Conservation (phyloP, 23 tunicate genomes). For the Halocynthia roretzi region DNA sequence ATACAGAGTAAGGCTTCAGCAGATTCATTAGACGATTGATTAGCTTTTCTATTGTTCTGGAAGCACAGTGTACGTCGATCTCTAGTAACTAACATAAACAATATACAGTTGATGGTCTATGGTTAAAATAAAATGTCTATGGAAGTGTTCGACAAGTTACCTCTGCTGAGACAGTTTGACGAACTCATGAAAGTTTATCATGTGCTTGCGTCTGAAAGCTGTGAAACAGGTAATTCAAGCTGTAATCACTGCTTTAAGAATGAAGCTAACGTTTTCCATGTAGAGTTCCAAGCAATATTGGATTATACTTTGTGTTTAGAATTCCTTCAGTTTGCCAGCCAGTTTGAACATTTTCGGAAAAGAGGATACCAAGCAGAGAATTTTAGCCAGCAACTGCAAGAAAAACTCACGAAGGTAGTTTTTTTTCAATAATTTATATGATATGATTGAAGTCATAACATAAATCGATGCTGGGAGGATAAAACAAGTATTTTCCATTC, state of each 20-base stretch:
- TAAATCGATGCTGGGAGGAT: too few species aligned
- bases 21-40: too few species aligned
- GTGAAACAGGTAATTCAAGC: constrained; percentile 55
- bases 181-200: constrained; percentile 49
- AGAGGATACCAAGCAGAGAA: constrained; percentile 50
- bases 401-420: constrained; percentile 59
- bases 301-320: constrained; percentile 5
- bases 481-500: too few species aligned
- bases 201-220: constrained; percentile 43
- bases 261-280: background rate
- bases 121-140: background rate
- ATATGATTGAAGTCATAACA: too few species aligned
- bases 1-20: too few species aligned
- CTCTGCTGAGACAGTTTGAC: constrained; percentile 77
- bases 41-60: too few species aligned
- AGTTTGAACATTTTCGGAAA: constrained; percentile 56
- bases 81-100: too few species aligned
- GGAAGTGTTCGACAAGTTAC: constrained; percentile 55
- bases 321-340: constrained; percentile 72
- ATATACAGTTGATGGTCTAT: too few species aligned
- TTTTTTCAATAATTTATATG: background rate
- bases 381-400: constrained; percentile 41
- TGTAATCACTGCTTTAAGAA: background rate
- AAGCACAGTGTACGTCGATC: too few species aligned
- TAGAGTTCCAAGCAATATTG: background rate